Evolutionary conservation across 1,140 invertebrate genomes (phyloP), one percentile per base, ranked within the genome.

Genomic region (Pseudomyrmex flavicornis): DNA sequence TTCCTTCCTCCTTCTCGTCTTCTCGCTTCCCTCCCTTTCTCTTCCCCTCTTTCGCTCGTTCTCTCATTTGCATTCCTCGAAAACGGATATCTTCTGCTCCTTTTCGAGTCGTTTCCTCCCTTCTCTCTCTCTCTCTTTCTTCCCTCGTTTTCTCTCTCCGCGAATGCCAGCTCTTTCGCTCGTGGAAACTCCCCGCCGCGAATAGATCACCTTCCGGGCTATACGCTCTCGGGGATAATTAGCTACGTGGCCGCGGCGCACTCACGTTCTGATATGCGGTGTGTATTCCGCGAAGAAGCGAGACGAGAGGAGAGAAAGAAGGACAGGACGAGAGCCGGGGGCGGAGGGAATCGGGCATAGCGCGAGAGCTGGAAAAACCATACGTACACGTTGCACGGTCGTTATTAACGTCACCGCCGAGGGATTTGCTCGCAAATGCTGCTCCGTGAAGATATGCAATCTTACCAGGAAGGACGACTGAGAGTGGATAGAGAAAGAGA

Each of bases 131-230:
- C 69, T 58, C 80, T 84, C 59, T 66, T 52, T 63, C 22, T 3
- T 15, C 7, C 80, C 58, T 74, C 85, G 69, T 76, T 73, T 79
- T 65, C 76, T 82, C 83, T 59, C 77, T 48, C 58, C 22, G 50
- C 48, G 59, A 35, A 59, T 61, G 59, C 52, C 54, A 56, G 58
- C 70, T 84, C 84, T 84, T 77, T 80, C 85, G 54, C 83, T 89
- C 86, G 70, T 70, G 89, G 91, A 88, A 91, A 90, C 89, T 88
- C 84, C 85, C 84, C 88, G 88, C 90, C 88, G 90, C 90, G 87
- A 92, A 94, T 94, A 93, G 93, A 94, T 93, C 93, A 93, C 93
- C 92, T 93, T 93, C 91, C 91, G 87, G 79, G 83, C 83, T 89
- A 85, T 73, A 61, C 89, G 90, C 92, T 90, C 88, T 89, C 85